Percentiles rank a stretch among this genome's conserved stretches.
These are phyloP conservation scores for Sinosuthora webbiana DNA, from an alignment of 2,113 vertebrate species.

Conservation along the genomic window DNA sequence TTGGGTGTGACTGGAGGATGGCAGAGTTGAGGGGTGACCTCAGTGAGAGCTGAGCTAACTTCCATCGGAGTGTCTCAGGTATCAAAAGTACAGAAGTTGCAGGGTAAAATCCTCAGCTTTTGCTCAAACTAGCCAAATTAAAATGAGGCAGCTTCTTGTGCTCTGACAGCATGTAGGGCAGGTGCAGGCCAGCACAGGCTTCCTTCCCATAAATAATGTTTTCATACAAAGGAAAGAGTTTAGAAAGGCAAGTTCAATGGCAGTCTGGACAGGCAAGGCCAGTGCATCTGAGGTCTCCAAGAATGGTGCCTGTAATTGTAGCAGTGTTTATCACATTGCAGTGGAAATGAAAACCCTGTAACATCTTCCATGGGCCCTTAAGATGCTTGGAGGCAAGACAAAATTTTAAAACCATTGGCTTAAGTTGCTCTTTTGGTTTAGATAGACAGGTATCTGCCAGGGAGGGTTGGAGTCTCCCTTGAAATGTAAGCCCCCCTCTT, in stretches of 20 bases:
- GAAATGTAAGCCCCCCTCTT: no score
- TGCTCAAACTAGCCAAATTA: background rate
- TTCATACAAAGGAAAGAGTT: background rate
- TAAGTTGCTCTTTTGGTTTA: no score
- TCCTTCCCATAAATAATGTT: background rate
- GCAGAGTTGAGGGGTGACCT: background rate
- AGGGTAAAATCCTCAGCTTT: background rate
- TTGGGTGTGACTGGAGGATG: background rate
- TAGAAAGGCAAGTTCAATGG: background rate
- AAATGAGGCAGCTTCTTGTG: background rate
- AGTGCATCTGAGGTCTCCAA: background rate
- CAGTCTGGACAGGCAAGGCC: background rate
- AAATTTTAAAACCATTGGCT: background rate
- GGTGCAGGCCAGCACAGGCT: background rate
- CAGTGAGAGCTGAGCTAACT: background rate
- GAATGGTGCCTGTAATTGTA: background rate
- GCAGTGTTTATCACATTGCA: background rate
- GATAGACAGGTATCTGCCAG: no score
- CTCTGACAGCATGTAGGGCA: background rate
- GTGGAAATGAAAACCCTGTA: background rate
- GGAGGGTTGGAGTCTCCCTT: no score
- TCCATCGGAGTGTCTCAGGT: background rate
- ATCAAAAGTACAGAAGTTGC: background rate
- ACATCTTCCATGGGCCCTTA: background rate
- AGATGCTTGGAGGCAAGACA: background rate